These are phyloP conservation scores for Entomobrya proxima DNA, from an alignment of 2,888 invertebrate species.

Conservation along the genomic window DNA sequence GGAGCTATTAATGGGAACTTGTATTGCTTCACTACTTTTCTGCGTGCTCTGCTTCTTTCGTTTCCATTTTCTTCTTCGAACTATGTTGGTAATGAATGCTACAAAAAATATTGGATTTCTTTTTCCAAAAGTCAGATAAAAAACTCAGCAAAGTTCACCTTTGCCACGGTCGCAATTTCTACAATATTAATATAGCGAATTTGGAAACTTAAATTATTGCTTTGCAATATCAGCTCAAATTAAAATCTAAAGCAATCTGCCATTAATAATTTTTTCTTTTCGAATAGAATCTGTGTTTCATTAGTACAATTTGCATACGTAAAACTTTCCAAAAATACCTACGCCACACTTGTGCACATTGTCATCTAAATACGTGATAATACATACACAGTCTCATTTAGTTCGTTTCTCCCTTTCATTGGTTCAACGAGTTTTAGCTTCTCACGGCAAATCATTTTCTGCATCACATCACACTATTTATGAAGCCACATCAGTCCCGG, in stretches of 20 bases:
- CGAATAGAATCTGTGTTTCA: neutral
- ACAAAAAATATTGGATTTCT: too few relatives aligned
- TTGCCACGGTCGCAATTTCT: too few relatives aligned
- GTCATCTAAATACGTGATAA: neutral
- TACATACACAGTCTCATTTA: neutral
- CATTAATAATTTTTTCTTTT: neutral
- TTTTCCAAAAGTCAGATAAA: neutral
- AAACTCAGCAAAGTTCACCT: too few relatives aligned
- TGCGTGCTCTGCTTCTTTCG: too few relatives aligned
- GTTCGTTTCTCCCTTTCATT: neutral
- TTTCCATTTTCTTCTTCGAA: neutral
- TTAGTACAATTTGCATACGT: conserved; percentile 17
- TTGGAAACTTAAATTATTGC: too few relatives aligned
- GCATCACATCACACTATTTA: conserved; percentile 8
- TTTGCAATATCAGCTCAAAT: neutral
- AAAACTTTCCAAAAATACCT: neutral
- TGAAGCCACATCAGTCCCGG: too few relatives aligned
- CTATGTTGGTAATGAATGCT: neutral
- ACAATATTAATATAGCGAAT: too few relatives aligned
- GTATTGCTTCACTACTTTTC: neutral
- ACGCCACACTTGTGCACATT: neutral
- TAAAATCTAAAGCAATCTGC: neutral
- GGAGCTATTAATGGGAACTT: neutral
- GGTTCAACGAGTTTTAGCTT: neutral
- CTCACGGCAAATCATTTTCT: conserved; percentile 25